Conservation (phyloP, 2,888 invertebrate genomes). For the Drosophila conformis region DNA sequence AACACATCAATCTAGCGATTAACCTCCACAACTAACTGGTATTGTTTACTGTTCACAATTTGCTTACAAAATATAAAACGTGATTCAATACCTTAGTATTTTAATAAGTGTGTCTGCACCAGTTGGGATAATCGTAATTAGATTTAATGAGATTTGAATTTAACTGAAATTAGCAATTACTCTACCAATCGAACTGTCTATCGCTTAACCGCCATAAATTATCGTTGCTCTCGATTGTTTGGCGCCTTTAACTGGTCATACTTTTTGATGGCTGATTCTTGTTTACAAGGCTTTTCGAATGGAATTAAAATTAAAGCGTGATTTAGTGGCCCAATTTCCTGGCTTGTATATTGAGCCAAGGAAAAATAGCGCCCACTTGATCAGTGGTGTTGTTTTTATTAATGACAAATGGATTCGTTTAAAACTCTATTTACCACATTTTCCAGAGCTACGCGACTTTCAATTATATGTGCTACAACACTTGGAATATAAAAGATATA, state of each 20-base stretch:
- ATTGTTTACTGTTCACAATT: conserved; percentile 1
- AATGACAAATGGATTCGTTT: conserved; percentile 57
- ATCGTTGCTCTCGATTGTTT: background rate
- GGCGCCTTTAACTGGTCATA: background rate
- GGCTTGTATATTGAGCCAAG: conserved; percentile 38
- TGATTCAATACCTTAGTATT: background rate
- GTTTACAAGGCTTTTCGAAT: conserved; percentile 6
- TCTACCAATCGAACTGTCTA: conserved; percentile 3
- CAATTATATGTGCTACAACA: conserved; percentile 59
- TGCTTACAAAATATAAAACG: background rate
- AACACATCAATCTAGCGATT: conserved; percentile 5
- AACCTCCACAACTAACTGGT: conserved; percentile 14
- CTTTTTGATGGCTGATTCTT: background rate
- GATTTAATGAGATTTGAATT: background rate
- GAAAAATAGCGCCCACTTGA: conserved; percentile 15
- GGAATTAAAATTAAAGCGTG: conserved; percentile 3
- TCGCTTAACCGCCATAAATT: conserved; percentile 39
- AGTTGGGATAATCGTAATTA: background rate
- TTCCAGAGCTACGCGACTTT: conserved; percentile 63
- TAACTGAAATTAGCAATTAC: background rate
- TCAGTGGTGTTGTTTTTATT: conserved; percentile 44
- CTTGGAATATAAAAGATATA: conserved; percentile 51
- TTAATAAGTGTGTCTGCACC: background rate
- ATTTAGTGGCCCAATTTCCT: conserved; percentile 42
- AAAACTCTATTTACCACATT: conserved; percentile 69